phyloP scores from a whole-genome alignment of 1,140 invertebrate species.

The Leucophenga varia region DNA sequence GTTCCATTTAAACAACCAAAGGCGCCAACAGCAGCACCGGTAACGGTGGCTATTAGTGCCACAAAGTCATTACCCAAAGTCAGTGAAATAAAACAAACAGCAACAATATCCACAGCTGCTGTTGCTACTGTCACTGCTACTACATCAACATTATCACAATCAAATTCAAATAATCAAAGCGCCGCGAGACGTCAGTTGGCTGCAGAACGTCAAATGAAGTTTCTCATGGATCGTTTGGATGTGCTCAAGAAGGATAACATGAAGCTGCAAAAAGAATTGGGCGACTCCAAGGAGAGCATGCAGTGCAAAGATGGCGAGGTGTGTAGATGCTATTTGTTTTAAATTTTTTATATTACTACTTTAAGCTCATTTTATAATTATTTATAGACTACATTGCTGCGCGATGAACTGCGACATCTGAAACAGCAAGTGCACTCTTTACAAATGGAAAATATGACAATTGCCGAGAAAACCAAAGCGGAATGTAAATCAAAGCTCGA shows the following conservation, averaged over 20 bases:
- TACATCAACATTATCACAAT: neutral
- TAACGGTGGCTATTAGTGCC: too few species aligned
- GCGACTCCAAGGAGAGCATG: slow-evolving; percentile 29
- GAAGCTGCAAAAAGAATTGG: slow-evolving; percentile 36
- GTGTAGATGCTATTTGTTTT: too few species aligned
- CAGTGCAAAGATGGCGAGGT: slow-evolving; percentile 42
- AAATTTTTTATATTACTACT: too few species aligned
- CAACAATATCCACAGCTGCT: neutral
- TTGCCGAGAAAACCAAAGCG: slow-evolving; percentile 25
- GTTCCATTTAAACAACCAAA: neutral
- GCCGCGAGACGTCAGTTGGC: slow-evolving; percentile 33
- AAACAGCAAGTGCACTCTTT: slow-evolving; percentile 38
- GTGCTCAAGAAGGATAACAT: slow-evolving; percentile 36
- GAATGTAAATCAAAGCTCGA: slow-evolving; percentile 37
- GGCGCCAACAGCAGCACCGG: slow-evolving; percentile 1
- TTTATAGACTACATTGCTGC: slow-evolving; percentile 32
- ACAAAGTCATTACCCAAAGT: neutral
- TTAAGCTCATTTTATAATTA: neutral
- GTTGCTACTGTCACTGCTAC: neutral
- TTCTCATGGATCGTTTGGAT: slow-evolving; percentile 42
- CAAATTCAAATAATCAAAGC: neutral
- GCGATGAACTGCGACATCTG: slow-evolving; percentile 40
- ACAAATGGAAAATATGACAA: slow-evolving; percentile 40
- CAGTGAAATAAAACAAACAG: too few species aligned
- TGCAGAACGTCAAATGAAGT: slow-evolving; percentile 43